These are phyloP conservation scores for Chymomyza amoena DNA, from an alignment of 2,888 invertebrate species.

Conservation along the genomic window DNA sequence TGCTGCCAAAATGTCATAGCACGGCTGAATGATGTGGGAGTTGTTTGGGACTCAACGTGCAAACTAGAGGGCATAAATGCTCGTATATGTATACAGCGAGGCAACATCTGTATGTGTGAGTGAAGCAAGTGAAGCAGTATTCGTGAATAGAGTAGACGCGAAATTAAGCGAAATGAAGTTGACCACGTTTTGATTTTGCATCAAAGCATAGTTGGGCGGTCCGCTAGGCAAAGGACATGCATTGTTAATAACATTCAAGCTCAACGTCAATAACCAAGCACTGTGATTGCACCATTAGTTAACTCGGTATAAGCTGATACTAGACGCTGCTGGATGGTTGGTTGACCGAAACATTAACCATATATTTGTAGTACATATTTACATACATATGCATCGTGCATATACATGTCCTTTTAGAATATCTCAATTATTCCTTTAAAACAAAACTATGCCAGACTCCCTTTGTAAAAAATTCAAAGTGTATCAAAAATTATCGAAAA, in stretches of 20 bases:
- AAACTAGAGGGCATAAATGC: neutral
- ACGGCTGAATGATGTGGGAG: constrained; percentile 52
- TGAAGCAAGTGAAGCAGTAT: neutral
- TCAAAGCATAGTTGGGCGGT: constrained; percentile 48
- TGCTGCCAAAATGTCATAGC: constrained; percentile 66
- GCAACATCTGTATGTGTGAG: constrained; percentile 15
- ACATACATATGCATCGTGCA: constrained; percentile 23
- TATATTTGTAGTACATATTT: neutral
- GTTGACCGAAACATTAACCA: neutral
- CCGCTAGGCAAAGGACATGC: constrained; percentile 45
- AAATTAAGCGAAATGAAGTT: constrained; percentile 74
- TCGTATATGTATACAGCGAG: neutral
- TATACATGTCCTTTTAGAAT: no score
- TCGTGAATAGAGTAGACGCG: constrained; percentile 49
- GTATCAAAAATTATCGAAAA: no score
- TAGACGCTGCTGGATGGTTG: neutral
- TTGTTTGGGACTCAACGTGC: neutral
- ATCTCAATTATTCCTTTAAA: no score
- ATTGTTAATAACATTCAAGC: constrained; percentile 73
- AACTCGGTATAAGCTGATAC: constrained; percentile 24
- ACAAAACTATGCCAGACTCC: no score
- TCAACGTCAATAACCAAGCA: constrained; percentile 73
- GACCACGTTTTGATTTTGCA: constrained; percentile 75
- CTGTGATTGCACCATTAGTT: constrained; percentile 74
- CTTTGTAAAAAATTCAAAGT: no score